Evolutionary conservation across 2,113 vertebrate species (phyloP).

Genomic region (Ammodytes dubius): DNA sequence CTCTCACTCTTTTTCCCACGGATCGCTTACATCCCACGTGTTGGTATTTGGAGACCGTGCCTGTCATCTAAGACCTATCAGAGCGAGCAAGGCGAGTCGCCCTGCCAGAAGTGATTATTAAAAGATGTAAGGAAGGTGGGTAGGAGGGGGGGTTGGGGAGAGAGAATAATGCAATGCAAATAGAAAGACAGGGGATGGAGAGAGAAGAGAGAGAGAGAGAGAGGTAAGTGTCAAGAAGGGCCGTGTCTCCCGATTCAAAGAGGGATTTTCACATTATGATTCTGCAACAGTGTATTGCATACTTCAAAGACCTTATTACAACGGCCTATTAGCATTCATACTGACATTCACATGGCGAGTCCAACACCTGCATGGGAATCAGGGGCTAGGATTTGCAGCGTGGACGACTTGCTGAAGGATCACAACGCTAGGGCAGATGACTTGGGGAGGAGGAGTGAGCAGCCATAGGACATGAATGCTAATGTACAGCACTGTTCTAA

Average conservation of each 20-base stretch:
- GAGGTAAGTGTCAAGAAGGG: constrained; percentile 67
- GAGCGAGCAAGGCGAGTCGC: constrained; percentile 70
- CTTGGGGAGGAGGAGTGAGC: constrained; percentile 47
- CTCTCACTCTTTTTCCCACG: constrained; percentile 77
- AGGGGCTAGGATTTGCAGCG: constrained; percentile 80
- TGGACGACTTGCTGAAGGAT: constrained; percentile 75
- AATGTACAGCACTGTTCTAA: constrained; percentile 65
- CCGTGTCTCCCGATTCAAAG: constrained; percentile 80
- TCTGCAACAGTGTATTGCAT: constrained; percentile 84
- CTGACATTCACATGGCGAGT: constrained; percentile 83
- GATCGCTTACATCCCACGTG: constrained; percentile 69
- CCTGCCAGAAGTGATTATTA: constrained; percentile 76
- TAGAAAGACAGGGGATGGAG: constrained; percentile 46
- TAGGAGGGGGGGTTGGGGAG: constrained; percentile 10
- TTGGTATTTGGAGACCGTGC: constrained; percentile 72
- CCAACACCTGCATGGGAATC: constrained; percentile 85
- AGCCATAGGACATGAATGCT: constrained; percentile 67
- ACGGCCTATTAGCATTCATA: constrained; percentile 87
- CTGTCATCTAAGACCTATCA: constrained; percentile 75
- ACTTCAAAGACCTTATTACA: constrained; percentile 87
- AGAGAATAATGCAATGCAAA: constrained; percentile 19
- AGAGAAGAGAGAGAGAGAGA: constrained; percentile 65
- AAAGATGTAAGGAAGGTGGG: constrained; percentile 68
- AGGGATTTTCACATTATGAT: constrained; percentile 85
- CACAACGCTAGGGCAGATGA: constrained; percentile 74